Conservation (phyloP, 2,113 vertebrate species). For the Myotis davidii region DNA sequence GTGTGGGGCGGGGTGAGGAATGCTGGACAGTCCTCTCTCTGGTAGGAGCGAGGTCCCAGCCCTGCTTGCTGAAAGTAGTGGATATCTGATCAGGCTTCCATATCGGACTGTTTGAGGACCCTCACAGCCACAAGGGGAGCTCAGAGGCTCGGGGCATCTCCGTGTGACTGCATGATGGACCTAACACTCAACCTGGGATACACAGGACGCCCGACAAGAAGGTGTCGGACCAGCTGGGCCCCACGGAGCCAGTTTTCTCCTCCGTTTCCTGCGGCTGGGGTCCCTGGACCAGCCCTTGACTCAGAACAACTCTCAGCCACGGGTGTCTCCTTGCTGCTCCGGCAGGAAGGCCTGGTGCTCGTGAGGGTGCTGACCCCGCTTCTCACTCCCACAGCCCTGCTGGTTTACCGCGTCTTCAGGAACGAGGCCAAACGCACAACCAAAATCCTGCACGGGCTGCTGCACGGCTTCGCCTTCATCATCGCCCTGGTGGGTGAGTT, state of each 20-base stretch:
- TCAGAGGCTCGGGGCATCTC: background rate
- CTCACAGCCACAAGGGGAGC: background rate
- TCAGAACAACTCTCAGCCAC: accelerated
- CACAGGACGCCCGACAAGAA: background rate
- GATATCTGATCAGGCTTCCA: background rate
- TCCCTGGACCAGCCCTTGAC: background rate
- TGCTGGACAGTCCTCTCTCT: background rate
- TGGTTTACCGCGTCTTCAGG: slow-evolving; percentile 94
- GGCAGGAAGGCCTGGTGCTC: background rate
- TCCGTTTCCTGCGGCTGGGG: background rate
- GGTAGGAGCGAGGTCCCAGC: background rate
- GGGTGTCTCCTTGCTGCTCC: background rate
- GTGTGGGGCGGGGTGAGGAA: background rate
- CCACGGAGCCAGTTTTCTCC: background rate
- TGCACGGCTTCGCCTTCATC: slow-evolving; percentile 90
- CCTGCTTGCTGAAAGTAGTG: background rate
- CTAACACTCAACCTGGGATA: background rate
- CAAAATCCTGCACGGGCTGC: slow-evolving; percentile 90
- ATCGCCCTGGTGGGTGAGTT: slow-evolving; percentile 86
- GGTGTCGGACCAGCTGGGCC: background rate
- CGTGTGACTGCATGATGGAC: background rate
- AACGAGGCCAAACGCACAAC: slow-evolving; percentile 90
- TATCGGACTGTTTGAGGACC: background rate
- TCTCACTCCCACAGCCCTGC: slow-evolving; percentile 85
- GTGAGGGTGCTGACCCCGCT: accelerated